Conservation (phyloP, 2,113 vertebrate species). For the Antennarius striatus region DNA sequence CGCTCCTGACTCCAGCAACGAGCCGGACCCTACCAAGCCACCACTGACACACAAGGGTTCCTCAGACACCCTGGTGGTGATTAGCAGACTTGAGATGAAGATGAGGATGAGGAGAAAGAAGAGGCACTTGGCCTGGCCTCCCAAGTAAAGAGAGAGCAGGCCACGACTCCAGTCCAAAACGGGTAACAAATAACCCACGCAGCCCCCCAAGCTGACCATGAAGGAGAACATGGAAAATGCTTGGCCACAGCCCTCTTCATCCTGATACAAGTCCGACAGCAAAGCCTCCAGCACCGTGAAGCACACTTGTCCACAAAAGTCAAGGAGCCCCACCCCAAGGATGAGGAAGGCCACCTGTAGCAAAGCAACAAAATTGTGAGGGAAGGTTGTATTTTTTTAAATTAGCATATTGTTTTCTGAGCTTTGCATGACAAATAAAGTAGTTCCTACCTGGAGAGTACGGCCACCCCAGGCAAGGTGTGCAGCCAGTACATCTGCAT, state of each 20-base stretch:
- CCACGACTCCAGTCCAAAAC: conserved; percentile 79
- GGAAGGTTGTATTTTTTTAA: not conserved
- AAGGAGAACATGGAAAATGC: conserved; percentile 84
- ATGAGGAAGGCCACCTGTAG: conserved; percentile 80
- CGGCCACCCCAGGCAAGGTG: conserved; percentile 70
- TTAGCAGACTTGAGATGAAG: conserved; percentile 77
- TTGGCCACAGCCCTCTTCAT: conserved; percentile 77
- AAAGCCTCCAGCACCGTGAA: conserved; percentile 83
- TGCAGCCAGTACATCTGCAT: conserved; percentile 75
- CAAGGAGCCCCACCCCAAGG: conserved; percentile 80
- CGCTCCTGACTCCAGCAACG: conserved; percentile 41
- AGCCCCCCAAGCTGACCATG: conserved; percentile 84
- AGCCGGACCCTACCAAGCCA: not conserved
- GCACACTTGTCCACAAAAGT: conserved; percentile 84
- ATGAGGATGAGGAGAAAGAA: conserved; percentile 81
- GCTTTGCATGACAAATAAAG: not conserved
- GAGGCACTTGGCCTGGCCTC: conserved; percentile 81
- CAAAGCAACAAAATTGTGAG: not conserved
- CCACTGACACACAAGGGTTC: conserved; percentile 44
- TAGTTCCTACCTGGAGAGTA: conserved; percentile 63
- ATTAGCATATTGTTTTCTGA: not conserved
- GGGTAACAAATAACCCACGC: conserved; percentile 80
- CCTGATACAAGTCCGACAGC: conserved; percentile 79
- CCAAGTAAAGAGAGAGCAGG: conserved; percentile 75
- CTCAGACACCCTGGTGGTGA: conserved; percentile 82